Evolutionary conservation across 2,797 vertebrate genomes (phyloP).

Genomic region (Mormyrus hasselquistii): DNA sequence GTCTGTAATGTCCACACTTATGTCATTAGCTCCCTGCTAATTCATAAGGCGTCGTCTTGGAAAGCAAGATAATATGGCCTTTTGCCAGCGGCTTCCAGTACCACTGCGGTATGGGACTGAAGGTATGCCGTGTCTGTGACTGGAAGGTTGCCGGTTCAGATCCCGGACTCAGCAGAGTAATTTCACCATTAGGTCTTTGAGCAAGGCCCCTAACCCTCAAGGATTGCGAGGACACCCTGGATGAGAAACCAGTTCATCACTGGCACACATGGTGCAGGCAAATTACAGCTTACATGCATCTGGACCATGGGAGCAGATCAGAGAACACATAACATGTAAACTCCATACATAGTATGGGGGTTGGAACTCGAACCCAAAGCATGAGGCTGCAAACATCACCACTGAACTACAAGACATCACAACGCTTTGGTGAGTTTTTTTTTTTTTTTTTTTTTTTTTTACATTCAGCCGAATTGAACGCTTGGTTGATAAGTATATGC

Average conservation of each 20-base stretch:
- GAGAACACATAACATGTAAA: background rate
- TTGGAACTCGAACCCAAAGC: background rate
- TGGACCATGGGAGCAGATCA: background rate
- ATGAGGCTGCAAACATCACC: background rate
- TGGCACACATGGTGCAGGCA: background rate
- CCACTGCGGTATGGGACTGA: background rate
- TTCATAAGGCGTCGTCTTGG: background rate
- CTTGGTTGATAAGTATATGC: background rate
- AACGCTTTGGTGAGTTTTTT: background rate
- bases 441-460: background rate
- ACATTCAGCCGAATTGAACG: background rate
- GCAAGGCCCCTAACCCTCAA: background rate
- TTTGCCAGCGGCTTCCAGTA: background rate
- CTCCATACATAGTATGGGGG: background rate
- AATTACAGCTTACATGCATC: background rate
- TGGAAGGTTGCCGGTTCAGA: background rate
- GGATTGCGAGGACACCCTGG: background rate
- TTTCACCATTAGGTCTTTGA: background rate
- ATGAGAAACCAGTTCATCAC: background rate
- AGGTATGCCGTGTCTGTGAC: background rate
- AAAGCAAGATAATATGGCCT: background rate
- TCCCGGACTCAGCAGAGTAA: background rate
- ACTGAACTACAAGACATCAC: background rate
- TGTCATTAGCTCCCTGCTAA: background rate
- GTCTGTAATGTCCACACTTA: background rate